These are phyloP conservation scores for Chelon labrosus DNA, from an alignment of 2,797 vertebrate species.

Conservation along the genomic window DNA sequence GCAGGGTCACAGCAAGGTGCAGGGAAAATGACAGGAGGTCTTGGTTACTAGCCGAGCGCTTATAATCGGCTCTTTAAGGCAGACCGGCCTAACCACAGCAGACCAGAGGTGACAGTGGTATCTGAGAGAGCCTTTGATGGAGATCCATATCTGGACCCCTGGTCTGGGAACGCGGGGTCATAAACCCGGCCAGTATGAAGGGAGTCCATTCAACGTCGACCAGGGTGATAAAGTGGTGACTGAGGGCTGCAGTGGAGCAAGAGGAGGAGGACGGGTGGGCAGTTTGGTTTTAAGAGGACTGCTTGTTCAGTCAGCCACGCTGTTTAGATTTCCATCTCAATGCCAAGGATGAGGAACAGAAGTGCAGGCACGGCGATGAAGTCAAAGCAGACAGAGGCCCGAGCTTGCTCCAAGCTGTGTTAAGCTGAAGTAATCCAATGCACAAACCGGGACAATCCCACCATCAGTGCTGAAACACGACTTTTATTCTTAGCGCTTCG, in stretches of 20 bases:
- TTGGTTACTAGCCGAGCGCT: constrained; percentile 36
- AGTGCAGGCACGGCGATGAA: constrained; percentile 47
- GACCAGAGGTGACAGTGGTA: constrained; percentile 71
- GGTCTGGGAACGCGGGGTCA: constrained; percentile 75
- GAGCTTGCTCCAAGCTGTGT: constrained; percentile 34
- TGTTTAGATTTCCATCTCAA: constrained; percentile 84
- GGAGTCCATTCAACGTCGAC: constrained; percentile 76
- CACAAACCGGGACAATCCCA: constrained; percentile 53
- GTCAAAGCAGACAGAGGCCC: constrained; percentile 38
- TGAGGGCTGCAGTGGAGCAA: constrained; percentile 47
- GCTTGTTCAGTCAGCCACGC: constrained; percentile 79
- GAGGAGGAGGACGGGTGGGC: constrained; percentile 59
- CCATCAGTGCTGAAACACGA: constrained; percentile 70
- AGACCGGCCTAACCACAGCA: constrained; percentile 47
- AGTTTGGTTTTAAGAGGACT: constrained; percentile 77
- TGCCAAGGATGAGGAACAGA: constrained; percentile 77
- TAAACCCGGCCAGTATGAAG: constrained; percentile 82
- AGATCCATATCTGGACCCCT: constrained; percentile 80
- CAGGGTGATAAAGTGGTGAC: constrained; percentile 75
- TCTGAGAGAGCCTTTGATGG: constrained; percentile 80
- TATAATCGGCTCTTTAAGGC: constrained; percentile 62
- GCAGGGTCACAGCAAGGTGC: constrained; percentile 6
- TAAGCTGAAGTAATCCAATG: constrained; percentile 39
- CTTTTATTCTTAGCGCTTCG: constrained; percentile 79
- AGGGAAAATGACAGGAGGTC: constrained; percentile 16